Evolutionary conservation across 2,888 invertebrate genomes (phyloP).

Genomic region (Eupithecia tripunctaria): DNA sequence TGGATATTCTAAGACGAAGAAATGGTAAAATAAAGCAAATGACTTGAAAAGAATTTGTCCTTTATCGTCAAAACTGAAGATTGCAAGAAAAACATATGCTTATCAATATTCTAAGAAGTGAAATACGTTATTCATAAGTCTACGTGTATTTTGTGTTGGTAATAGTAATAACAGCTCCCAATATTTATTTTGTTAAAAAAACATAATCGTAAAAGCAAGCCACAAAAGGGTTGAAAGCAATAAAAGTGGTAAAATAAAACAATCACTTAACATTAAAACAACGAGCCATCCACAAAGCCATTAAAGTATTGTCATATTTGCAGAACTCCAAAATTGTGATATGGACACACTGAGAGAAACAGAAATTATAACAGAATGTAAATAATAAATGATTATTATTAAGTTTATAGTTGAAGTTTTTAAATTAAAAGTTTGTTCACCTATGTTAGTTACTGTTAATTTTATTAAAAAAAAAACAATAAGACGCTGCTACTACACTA

Average conservation of each 20-base stretch:
- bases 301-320: conserved; percentile 48
- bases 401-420: too few species aligned
- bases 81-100: not conserved
- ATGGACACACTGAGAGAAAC: conserved; percentile 21
- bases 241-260: conserved; percentile 19
- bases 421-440: too few species aligned
- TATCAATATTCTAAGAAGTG: not conserved
- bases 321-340: conserved; percentile 40
- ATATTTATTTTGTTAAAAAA: not conserved
- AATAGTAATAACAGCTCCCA: not conserved
- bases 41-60: too few species aligned
- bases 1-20: not conserved
- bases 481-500: too few species aligned
- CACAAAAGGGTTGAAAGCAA: conserved; percentile 10
- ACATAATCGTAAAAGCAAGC: not conserved
- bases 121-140: not conserved
- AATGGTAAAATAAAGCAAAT: too few species aligned
- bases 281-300: conserved; percentile 41
- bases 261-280: conserved; percentile 40
- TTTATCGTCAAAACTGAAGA: too few species aligned
- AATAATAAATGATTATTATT: too few species aligned
- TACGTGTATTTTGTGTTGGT: not conserved
- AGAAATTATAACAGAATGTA: too few species aligned
- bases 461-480: too few species aligned
- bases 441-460: too few species aligned